Conservation (phyloP, 2,797 vertebrate species). For the Avahi laniger region DNA sequence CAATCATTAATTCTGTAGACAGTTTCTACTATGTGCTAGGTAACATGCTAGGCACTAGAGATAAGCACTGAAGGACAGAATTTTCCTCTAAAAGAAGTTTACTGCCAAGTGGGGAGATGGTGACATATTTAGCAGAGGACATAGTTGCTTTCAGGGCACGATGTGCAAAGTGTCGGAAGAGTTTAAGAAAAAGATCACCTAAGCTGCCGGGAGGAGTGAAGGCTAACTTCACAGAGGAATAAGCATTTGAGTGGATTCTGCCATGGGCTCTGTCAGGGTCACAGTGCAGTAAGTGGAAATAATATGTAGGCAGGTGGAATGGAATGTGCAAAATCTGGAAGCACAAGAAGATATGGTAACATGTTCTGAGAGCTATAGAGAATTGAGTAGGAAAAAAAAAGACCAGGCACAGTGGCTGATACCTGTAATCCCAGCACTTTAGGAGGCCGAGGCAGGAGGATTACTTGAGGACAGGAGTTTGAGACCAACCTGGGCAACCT, state of each 20-base stretch:
- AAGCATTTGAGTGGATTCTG: background rate
- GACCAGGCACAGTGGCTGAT: background rate
- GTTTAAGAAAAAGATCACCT: background rate
- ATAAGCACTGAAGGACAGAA: background rate
- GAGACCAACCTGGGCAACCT: no score
- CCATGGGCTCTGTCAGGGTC: background rate
- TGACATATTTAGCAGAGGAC: background rate
- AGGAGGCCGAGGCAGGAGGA: background rate
- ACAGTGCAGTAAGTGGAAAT: background rate
- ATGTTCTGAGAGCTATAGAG: conserved; percentile 18
- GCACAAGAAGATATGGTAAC: background rate
- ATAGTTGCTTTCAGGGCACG: background rate
- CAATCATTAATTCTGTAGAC: background rate
- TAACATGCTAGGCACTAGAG: background rate
- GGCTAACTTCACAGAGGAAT: background rate
- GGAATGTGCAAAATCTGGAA: background rate
- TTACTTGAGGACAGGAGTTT: no score
- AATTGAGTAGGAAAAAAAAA: background rate
- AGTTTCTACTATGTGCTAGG: background rate
- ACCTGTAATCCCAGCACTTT: background rate
- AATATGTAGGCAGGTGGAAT: background rate
- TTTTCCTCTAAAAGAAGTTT: background rate
- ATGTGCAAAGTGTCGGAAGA: background rate
- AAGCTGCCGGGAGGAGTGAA: background rate
- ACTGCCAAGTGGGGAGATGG: background rate